A percentile compares a stretch with the other conserved stretches of the same genome.
phyloP scores from a whole-genome alignment of 2,888 invertebrate species.

The Steinernema scapterisci region DNA sequence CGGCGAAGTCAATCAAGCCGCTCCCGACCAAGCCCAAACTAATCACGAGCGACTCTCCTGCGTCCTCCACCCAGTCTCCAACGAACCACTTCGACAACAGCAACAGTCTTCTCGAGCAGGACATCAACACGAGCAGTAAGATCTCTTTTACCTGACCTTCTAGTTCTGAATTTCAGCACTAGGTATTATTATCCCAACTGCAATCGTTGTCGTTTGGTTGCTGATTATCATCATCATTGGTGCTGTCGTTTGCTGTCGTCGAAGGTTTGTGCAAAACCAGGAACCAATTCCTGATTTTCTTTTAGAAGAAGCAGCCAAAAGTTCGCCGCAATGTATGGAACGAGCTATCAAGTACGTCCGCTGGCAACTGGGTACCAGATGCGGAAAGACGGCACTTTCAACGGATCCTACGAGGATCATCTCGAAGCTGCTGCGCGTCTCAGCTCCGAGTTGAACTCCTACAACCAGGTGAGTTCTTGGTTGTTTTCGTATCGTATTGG shows the following conservation, averaged over 20 bases:
- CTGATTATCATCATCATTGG: constrained; percentile 62
- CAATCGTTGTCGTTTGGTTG: constrained; percentile 66
- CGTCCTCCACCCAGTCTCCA: constrained; percentile 28
- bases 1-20: constrained; percentile 32
- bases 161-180: constrained; percentile 42
- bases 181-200: constrained; percentile 62
- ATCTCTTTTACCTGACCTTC: not conserved
- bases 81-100: constrained; percentile 17
- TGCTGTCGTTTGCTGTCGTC: constrained; percentile 60
- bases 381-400: constrained; percentile 40
- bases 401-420: constrained; percentile 65
- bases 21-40: constrained; percentile 36
- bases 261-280: constrained; percentile 39
- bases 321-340: constrained; percentile 62
- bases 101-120: constrained; percentile 41
- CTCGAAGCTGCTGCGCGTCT: constrained; percentile 64
- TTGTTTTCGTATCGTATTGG: not conserved
- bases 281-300: not conserved
- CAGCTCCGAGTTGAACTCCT: constrained; percentile 47
- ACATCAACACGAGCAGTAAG: constrained; percentile 40
- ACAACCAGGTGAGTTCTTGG: constrained; percentile 36
- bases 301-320: constrained; percentile 48
- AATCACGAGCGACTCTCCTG: constrained; percentile 23
- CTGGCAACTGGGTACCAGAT: constrained; percentile 47
- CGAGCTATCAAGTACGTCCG: constrained; percentile 62